These are phyloP conservation scores for Physeter macrocephalus DNA, from an alignment of 2,113 vertebrate species.

Conservation along the genomic window DNA sequence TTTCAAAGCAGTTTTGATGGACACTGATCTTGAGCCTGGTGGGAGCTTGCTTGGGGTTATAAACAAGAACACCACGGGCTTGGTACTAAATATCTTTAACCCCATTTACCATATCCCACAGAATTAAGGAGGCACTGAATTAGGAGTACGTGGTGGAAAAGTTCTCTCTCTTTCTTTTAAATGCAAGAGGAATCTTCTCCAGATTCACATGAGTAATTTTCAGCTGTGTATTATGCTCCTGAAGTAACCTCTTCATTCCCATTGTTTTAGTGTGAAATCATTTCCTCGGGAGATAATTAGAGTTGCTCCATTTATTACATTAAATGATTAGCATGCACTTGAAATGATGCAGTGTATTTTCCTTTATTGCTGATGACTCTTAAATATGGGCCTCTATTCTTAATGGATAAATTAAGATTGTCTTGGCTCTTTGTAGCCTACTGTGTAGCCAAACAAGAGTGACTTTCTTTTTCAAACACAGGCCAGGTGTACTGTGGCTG, in stretches of 20 bases:
- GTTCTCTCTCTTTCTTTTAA: neutral
- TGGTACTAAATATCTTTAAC: slow-evolving; percentile 68
- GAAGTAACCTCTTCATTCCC: slow-evolving; percentile 85
- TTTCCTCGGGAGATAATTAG: slow-evolving; percentile 90
- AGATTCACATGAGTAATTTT: slow-evolving; percentile 81
- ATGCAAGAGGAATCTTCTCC: slow-evolving; percentile 73
- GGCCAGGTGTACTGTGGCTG: slow-evolving; percentile 78
- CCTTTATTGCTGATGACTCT: slow-evolving; percentile 87
- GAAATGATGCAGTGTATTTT: slow-evolving; percentile 88
- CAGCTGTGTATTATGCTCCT: slow-evolving; percentile 81
- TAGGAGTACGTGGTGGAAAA: neutral
- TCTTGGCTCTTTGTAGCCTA: slow-evolving; percentile 80
- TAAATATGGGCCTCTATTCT: slow-evolving; percentile 84
- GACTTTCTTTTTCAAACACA: slow-evolving; percentile 80
- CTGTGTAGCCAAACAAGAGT: slow-evolving; percentile 78
- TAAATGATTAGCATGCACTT: slow-evolving; percentile 89
- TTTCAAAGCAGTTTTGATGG: slow-evolving; percentile 52
- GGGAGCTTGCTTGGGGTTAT: slow-evolving; percentile 51
- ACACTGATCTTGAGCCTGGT: slow-evolving; percentile 53
- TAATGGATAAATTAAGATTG: slow-evolving; percentile 85
- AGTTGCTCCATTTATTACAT: slow-evolving; percentile 90
- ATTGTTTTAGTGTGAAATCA: slow-evolving; percentile 91
- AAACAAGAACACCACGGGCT: slow-evolving; percentile 53
- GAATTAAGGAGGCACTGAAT: slow-evolving; percentile 48
- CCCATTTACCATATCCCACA: slow-evolving; percentile 35